phyloP scores from a whole-genome alignment of 2,888 invertebrate species.

The Taphrorychus bicolor region DNA sequence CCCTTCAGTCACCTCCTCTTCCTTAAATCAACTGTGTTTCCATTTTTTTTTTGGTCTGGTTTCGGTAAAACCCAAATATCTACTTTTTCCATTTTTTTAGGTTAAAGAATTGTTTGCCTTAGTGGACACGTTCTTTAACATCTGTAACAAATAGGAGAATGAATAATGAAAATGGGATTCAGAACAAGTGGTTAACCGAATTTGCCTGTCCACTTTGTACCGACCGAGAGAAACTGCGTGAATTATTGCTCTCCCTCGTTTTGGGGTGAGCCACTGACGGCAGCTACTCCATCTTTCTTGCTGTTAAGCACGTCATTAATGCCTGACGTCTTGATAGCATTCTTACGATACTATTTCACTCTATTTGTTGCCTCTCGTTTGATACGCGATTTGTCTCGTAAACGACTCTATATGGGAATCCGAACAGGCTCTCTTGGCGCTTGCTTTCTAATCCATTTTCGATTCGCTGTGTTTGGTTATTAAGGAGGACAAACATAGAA shows the following conservation, averaged over 20 bases:
- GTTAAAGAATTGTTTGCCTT: too few relatives aligned
- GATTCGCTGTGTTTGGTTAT: too few relatives aligned
- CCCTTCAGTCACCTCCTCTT: too few relatives aligned
- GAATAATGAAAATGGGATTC: slow-evolving; percentile 31
- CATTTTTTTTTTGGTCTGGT: too few relatives aligned
- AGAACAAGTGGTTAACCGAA: slow-evolving; percentile 34
- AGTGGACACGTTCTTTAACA: background rate
- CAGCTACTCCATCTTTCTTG: slow-evolving; percentile 62
- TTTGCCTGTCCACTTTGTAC: slow-evolving; percentile 35
- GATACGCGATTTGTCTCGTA: slow-evolving; percentile 26
- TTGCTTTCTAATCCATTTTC: background rate
- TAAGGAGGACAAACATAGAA: too few relatives aligned
- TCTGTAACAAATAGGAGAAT: slow-evolving; percentile 11
- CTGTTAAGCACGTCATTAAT: slow-evolving; percentile 54
- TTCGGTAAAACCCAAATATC: too few relatives aligned
- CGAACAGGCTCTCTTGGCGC: background rate
- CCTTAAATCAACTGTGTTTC: too few relatives aligned
- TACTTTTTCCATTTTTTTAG: too few relatives aligned
- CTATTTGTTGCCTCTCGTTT: slow-evolving; percentile 35
- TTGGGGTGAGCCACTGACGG: slow-evolving; percentile 63
- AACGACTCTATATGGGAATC: slow-evolving; percentile 12
- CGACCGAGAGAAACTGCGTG: slow-evolving; percentile 50
- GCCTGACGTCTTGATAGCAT: slow-evolving; percentile 57
- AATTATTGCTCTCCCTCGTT: slow-evolving; percentile 63
- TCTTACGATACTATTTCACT: slow-evolving; percentile 36